These are phyloP conservation scores for Enteromius paludinosus DNA, from an alignment of 2,797 vertebrate species.

Conservation along the genomic window DNA sequence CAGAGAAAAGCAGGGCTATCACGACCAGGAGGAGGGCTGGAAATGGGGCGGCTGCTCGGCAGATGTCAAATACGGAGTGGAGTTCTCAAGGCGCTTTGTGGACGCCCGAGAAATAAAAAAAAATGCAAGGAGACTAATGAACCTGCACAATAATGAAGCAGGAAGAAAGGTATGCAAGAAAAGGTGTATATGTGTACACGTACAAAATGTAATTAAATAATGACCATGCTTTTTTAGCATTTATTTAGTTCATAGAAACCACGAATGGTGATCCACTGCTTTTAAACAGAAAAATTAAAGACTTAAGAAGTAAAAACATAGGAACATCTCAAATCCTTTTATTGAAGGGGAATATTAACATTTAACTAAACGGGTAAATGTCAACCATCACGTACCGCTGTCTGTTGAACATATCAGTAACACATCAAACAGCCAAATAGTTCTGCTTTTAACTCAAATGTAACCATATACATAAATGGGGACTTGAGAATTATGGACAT, in stretches of 20 bases:
- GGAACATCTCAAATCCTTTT: slow-evolving; percentile 30
- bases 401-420: slow-evolving; percentile 68
- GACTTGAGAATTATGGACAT: slow-evolving; percentile 73
- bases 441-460: slow-evolving; percentile 68
- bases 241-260: background rate
- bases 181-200: background rate
- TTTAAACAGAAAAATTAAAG: slow-evolving; percentile 11
- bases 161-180: slow-evolving; percentile 89
- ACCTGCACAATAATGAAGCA: slow-evolving; percentile 99
- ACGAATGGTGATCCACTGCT: background rate
- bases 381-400: slow-evolving; percentile 66
- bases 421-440: slow-evolving; percentile 64
- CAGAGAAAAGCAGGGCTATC: slow-evolving; percentile 97
- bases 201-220: background rate
- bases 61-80: slow-evolving; percentile 95
- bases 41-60: slow-evolving; percentile 99
- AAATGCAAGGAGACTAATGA: slow-evolving; percentile 96
- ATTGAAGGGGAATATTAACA: slow-evolving; percentile 33
- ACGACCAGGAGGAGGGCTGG: slow-evolving; percentile 96
- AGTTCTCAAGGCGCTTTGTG: slow-evolving; percentile 96
- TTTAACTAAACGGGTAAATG: slow-evolving; percentile 59
- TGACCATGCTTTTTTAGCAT: background rate
- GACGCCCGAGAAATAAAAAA: slow-evolving; percentile 98
- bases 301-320: background rate
- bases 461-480: slow-evolving; percentile 71